phyloP scores from a whole-genome alignment of 92 coral and sea anemone genomes.

The Zoanthus gigantus region DNA sequence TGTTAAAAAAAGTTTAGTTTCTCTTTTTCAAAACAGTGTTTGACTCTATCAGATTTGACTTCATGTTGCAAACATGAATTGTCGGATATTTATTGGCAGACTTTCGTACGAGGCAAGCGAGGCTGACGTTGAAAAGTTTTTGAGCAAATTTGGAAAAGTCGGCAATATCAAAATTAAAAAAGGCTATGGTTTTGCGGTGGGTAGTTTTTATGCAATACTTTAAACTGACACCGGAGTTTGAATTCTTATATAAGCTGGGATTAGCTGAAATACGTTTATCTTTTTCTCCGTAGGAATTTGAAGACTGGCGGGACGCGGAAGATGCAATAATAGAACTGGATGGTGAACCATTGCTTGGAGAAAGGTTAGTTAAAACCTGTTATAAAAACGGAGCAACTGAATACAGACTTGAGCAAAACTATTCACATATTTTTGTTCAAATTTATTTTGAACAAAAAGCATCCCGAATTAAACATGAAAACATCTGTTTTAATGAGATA shows the following conservation, averaged over 20 bases:
- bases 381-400: neutral
- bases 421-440: too few relatives aligned
- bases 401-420: too few relatives aligned
- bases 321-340: constrained; percentile 37
- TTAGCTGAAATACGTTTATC: neutral
- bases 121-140: constrained; percentile 32
- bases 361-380: neutral
- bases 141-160: constrained; percentile 41
- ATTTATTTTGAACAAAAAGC: too few relatives aligned
- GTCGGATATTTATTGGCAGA: constrained; percentile 36
- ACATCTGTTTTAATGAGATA: too few relatives aligned
- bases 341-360: constrained; percentile 38
- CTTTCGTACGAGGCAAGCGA: constrained; percentile 37
- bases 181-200: constrained; percentile 46
- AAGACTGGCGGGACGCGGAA: constrained; percentile 44
- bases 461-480: too few relatives aligned
- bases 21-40: neutral
- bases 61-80: constrained; percentile 5
- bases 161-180: constrained; percentile 37
- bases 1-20: neutral
- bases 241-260: too few relatives aligned
- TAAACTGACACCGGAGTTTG: too few relatives aligned
- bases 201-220: neutral
- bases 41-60: neutral
- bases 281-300: constrained; percentile 17